These are phyloP conservation scores for Cliona cf. orientalis DNA, from an alignment of 37 sponge, comb jelly and placozoan genomes.

Conservation along the genomic window DNA sequence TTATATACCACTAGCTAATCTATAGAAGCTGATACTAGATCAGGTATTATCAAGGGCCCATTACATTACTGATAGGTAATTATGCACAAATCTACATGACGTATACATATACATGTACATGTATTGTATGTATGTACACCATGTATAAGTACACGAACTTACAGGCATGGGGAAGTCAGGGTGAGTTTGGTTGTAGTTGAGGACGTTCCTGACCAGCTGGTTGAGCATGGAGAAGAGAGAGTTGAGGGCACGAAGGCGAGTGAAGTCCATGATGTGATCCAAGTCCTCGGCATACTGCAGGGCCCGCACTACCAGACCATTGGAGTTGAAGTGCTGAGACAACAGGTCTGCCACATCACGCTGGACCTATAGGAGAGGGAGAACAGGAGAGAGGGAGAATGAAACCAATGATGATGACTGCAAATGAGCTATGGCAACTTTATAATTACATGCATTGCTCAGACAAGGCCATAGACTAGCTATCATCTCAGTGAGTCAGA, in stretches of 20 bases:
- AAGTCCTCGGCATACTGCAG: slow-evolving; percentile 76
- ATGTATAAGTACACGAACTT: slow-evolving; percentile 15
- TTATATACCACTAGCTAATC: too few species aligned
- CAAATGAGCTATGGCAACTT: too few species aligned
- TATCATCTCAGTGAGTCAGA: slow-evolving; percentile 5
- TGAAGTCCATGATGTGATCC: slow-evolving; percentile 99
- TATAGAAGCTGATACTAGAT: too few species aligned
- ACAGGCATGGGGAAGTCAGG: slow-evolving; percentile 96
- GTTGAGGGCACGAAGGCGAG: slow-evolving; percentile 86
- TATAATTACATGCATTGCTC: neutral
- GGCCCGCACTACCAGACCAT: slow-evolving; percentile 80
- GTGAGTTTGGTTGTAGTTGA: slow-evolving; percentile 92
- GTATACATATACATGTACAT: neutral
- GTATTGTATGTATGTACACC: neutral
- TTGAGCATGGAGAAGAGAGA: slow-evolving; percentile 96
- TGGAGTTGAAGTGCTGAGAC: slow-evolving; percentile 77
- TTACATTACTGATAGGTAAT: neutral
- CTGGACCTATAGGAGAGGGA: slow-evolving; percentile 68
- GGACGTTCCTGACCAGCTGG: slow-evolving; percentile 84
- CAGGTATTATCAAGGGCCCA: too few species aligned
- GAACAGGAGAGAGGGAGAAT: slow-evolving; percentile 10
- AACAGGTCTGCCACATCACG: slow-evolving; percentile 85
- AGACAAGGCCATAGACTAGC: neutral
- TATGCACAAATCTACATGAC: neutral
- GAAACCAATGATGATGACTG: neutral